Evolutionary conservation across 1,140 invertebrate genomes (phyloP), one percentile per base, ranked within the genome.

Genomic region (Bombus superbus): DNA sequence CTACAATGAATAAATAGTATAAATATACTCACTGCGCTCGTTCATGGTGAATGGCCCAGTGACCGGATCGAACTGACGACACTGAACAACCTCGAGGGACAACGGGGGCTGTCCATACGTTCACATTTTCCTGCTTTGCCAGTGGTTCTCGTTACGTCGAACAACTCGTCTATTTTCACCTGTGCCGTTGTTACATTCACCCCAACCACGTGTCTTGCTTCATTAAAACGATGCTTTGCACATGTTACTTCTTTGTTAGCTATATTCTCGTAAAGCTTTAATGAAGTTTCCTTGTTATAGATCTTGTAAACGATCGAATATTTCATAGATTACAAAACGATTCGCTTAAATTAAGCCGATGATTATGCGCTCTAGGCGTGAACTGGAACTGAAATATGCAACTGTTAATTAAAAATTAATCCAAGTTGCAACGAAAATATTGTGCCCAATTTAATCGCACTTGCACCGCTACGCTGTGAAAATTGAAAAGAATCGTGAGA

Each of bases 11-110:
- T 62, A 62, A 62, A 62, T 62, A 59, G 28, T 18, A 32, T 82
- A 84, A 84, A 87, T 89, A 84, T 86, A 93, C 94, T 93, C 88
- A 94, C 92, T 87, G 85, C 91, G 90, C 85, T 92, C 90, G 88
- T 92, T 95, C 94, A 95, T 95, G 92, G 92, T 95, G 92, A 92
- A 92, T 94, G 93, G 92, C 93, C 93, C 92, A 95, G 88, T 94
- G 93, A 93, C 92, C 94, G 91, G 90, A 93, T 93, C 93, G 93
- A 94, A 95, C 94, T 95, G 94, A 94, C 92, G 92, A 94, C 94
- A 94, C 93, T 92, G 92, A 92, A 94, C 91, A 94, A 91, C 92
- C 86, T 93, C 91, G 92, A 92, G 92, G 92, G 92, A 94, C 92
- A 94, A 92, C 90, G 86, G 86, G 85, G 86, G 88, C 89, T 92